phyloP scores from a whole-genome alignment of 1,140 invertebrate species.

The Drosophila mauritiana region DNA sequence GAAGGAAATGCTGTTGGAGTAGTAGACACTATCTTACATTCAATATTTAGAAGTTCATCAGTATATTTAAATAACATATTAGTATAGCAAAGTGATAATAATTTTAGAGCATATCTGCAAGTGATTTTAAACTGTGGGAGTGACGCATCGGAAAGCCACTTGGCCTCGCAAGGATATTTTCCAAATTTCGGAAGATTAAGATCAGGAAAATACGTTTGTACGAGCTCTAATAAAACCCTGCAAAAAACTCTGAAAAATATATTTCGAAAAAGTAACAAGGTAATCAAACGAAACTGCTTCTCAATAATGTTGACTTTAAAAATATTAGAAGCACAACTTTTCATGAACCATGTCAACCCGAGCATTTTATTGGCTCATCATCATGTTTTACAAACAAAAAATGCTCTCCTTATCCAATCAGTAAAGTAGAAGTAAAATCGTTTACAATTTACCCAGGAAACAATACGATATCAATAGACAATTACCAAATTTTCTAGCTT shows the following conservation, averaged over 20 bases:
- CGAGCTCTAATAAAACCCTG: neutral
- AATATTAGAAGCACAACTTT: conserved; percentile 8
- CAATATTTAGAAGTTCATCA: neutral
- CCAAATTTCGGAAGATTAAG: neutral
- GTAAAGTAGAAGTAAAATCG: too few species aligned
- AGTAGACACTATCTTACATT: neutral
- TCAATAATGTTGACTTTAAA: conserved; percentile 1
- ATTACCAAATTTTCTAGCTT: neutral
- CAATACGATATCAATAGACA: too few species aligned
- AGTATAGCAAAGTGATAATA: neutral
- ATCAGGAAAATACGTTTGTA: neutral
- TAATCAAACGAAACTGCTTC: neutral
- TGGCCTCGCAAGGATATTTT: neutral
- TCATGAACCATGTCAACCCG: conserved; percentile 10
- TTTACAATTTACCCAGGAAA: too few species aligned
- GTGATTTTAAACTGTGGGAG: neutral
- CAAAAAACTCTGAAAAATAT: neutral
- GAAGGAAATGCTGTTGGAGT: neutral
- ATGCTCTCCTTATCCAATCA: neutral
- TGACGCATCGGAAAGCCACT: neutral
- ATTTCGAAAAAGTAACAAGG: neutral
- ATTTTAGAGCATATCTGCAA: neutral
- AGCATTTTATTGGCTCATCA: conserved; percentile 1
- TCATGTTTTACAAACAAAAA: conserved; percentile 9
- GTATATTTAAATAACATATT: neutral